Evolutionary conservation across 2,797 vertebrate genomes (phyloP).

Genomic region (Dryobates pubescens): DNA sequence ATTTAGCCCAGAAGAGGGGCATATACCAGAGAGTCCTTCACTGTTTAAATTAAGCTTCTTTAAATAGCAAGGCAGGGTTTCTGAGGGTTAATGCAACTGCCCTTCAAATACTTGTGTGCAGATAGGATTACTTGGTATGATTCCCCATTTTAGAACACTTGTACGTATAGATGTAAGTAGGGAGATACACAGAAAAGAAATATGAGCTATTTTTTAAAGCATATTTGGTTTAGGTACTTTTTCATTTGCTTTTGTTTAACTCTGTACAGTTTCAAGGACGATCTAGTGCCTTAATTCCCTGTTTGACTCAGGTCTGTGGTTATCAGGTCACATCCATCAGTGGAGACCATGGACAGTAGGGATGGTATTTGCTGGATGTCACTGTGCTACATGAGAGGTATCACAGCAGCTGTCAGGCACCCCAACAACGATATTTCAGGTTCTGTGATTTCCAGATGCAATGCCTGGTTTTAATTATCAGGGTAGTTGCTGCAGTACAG

Average conservation of each 20-base stretch:
- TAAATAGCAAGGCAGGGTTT: not conserved
- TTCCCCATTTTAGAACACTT: not conserved
- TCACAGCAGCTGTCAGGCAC: not conserved
- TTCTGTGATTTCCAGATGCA: not conserved
- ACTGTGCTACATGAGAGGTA: not conserved
- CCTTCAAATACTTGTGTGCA: not conserved
- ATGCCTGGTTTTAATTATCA: not conserved
- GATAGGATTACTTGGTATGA: not conserved
- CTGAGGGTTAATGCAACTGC: not conserved
- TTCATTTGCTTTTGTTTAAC: not conserved
- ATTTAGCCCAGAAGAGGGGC: not conserved
- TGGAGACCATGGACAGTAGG: not conserved
- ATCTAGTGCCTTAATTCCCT: not conserved
- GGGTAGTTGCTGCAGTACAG: not conserved
- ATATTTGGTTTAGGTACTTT: not conserved
- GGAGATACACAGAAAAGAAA: not conserved
- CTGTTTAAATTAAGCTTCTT: not conserved
- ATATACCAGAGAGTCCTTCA: not conserved
- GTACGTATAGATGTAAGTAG: not conserved
- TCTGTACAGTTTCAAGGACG: not conserved
- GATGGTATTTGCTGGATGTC: not conserved
- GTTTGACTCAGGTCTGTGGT: not conserved
- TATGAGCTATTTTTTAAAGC: not conserved
- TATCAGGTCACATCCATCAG: not conserved
- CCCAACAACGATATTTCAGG: not conserved